Evolutionary conservation across 2,888 invertebrate genomes (phyloP), one percentile per base, ranked within the genome.

Genomic region (Andrena dorsata): DNA sequence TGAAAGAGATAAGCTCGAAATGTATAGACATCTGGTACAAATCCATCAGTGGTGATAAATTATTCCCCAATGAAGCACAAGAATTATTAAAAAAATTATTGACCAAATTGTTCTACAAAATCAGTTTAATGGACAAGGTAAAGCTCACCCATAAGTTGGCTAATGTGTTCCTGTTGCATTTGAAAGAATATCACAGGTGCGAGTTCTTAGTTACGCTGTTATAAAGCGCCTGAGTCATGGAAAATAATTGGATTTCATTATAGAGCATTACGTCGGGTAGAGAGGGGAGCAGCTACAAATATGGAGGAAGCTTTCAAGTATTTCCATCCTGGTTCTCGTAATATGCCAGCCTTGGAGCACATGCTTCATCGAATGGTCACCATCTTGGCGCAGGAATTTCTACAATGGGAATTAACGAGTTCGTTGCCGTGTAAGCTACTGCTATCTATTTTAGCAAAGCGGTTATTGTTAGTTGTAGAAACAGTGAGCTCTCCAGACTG

Each of bases 331-430:
- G 92, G 92, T 75, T 91, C 92, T 60, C 87, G 92, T 35, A 92
- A 88, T 49, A 8, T 76, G 4, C 66, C 87, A 64, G 93, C 95
- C 0, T 94, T 95, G 7, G 95, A 96, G 66, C 95, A 96, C 86
- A 96, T 95, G 81, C 94, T 96, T 1, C 95, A 95, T 87, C 94
- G 95, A 78, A 91, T 96, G 30, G 94, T 96, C n/a, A 94, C 95
- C 10, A 92, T 96, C 13, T 91, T 96, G 13, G 89, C 92, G 16
- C 95, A 95, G 86, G 96, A 96, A 88, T 94, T 96, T 41, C 94
- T 96, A 1, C 96, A 96, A 0, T 96, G 96, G 95, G 96, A 96
- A 89, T 90, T 96, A 3, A 96, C 96, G 94, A 96, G 96, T 84
- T 96, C 96, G 0, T 95, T 96, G 13, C 96, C 96, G 64, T 96